Conservation (phyloP, 2,797 vertebrate genomes). For the Poeciliopsis turneri region DNA sequence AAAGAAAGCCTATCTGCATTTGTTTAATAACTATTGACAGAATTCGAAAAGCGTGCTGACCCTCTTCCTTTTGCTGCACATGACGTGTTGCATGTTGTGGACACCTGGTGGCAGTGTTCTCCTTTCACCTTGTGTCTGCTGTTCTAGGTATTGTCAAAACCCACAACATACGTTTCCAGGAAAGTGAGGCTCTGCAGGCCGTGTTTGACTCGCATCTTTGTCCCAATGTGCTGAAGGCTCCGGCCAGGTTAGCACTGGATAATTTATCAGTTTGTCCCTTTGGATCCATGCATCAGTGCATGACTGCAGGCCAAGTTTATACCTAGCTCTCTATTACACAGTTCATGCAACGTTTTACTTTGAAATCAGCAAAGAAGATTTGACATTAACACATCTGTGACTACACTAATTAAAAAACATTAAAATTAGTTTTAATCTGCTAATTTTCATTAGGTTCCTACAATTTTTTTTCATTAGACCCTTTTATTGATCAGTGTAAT, state of each 20-base stretch:
- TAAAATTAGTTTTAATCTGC: too few species aligned
- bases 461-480: background rate
- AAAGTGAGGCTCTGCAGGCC: slow-evolving; percentile 89
- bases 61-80: background rate
- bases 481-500: background rate
- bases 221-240: slow-evolving; percentile 86
- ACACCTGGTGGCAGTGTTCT: slow-evolving; percentile 72
- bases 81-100: slow-evolving; percentile 13
- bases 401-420: background rate
- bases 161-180: slow-evolving; percentile 88
- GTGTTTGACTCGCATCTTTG: slow-evolving; percentile 87
- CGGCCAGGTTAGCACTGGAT: slow-evolving; percentile 84
- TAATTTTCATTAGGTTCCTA: background rate
- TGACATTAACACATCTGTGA: background rate
- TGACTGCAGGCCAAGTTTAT: background rate
- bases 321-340: background rate
- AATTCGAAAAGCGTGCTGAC: too few species aligned
- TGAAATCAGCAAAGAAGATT: background rate
- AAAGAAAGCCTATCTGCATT: background rate
- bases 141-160: slow-evolving; percentile 91
- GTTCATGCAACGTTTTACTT: background rate
- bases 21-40: background rate
- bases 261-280: background rate
- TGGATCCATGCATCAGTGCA: background rate
- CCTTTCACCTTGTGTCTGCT: slow-evolving; percentile 34